These are phyloP conservation scores for Paramuricea clavata DNA, from an alignment of 92 coral and sea anemone species.

Conservation along the genomic window DNA sequence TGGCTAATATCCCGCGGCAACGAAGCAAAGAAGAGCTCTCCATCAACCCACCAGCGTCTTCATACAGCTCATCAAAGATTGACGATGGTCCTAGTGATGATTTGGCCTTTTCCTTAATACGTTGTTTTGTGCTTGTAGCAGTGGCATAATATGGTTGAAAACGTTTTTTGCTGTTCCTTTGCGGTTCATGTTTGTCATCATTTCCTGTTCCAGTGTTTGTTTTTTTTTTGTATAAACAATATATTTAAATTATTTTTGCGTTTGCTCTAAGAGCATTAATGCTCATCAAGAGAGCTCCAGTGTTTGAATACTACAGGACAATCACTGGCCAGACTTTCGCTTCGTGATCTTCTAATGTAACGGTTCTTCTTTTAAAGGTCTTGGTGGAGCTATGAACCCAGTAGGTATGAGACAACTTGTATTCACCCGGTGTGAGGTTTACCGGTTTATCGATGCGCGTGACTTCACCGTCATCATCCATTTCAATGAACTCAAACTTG, in stretches of 20 bases:
- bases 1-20: constrained; percentile 57
- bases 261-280: too few relatives aligned
- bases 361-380: constrained; percentile 41
- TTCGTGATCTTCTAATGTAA: constrained; percentile 38
- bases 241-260: too few relatives aligned
- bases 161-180: constrained; percentile 34
- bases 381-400: constrained; percentile 17
- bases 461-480: too few relatives aligned
- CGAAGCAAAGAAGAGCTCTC: constrained; percentile 13
- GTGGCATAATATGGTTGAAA: not conserved
- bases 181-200: constrained; percentile 40
- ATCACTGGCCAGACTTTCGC: not conserved
- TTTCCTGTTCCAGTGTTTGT: constrained; percentile 36
- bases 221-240: too few relatives aligned
- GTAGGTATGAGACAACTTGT: not conserved
- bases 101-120: constrained; percentile 36
- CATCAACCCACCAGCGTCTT: constrained; percentile 56
- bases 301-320: constrained; percentile 35
- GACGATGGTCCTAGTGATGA: constrained; percentile 60
- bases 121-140: constrained; percentile 32
- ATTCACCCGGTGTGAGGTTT: not conserved
- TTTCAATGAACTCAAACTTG: constrained; percentile 48
- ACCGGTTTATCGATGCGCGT: not conserved
- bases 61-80: constrained; percentile 62
- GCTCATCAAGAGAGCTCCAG: too few relatives aligned